Evolutionary conservation across 2,888 invertebrate species (phyloP), one percentile per base, ranked within the genome.

Genomic region (Leucophenga montana): DNA sequence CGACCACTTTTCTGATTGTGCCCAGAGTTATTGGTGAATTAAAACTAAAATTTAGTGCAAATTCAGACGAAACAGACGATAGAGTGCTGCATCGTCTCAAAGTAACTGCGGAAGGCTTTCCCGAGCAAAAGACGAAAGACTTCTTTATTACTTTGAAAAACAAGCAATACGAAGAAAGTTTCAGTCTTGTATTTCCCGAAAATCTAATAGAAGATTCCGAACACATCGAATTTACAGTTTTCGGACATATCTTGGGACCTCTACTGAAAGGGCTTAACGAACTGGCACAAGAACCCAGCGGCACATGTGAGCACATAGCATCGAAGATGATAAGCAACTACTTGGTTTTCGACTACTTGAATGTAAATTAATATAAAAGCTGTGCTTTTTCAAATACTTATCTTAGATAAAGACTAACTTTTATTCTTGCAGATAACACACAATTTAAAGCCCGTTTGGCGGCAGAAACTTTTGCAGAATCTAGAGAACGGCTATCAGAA

Each of bases 401-500:
- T n/a, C n/a, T n/a, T n/a, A n/a, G n/a, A n/a, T n/a, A n/a, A n/a
- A 44, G 3, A 0, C 0, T 8, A 27, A 11, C 18, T 1, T 53
- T 18, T 6, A 14, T 53, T 16, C 14, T 53, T 16, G 20, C 53
- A 11, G 53, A 53, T 11, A 5, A 53, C n/a, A 18, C 3, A 39
- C 11, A 39, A 39, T 1, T 39, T 39, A 8, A 39, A 39, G 39
- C 8, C 39, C 11, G 9, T 1, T 39, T 39, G 39, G 39, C 39
- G 39, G 1, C 39, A 39, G 8, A 39, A 39, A 11, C 8, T 39
- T 1, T 8, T 11, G 8, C 39, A 8, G 1, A 56, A 72, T 6
- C 33, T 78, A 0, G 69, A 20, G 18, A 64, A 72, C 13, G 78
- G 76, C 8, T 73, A 57, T 27, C 77, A 76, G 48, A 56, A 69